These are phyloP conservation scores for Siphlonurus alternatus DNA, from an alignment of 2,888 invertebrate genomes.

Conservation along the genomic window DNA sequence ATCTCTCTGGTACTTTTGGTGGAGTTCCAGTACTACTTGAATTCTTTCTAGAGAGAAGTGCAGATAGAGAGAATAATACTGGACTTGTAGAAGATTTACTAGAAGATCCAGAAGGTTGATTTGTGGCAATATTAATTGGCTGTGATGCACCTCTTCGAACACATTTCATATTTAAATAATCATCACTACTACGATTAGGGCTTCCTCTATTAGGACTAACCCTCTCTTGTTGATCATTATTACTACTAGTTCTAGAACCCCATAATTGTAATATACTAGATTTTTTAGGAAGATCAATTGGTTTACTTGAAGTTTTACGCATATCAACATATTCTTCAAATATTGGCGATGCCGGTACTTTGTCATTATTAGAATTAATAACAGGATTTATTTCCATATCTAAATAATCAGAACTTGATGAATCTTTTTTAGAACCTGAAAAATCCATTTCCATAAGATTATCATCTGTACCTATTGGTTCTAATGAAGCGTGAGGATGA, in stretches of 20 bases:
- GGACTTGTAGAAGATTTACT: neutral
- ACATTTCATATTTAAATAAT: neutral
- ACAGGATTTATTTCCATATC: no score
- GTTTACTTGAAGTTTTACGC: neutral
- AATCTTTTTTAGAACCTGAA: neutral
- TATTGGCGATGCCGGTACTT: neutral
- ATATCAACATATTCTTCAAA: neutral
- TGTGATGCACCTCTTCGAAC: neutral
- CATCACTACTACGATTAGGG: neutral
- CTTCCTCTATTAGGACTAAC: neutral
- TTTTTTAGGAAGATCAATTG: neutral
- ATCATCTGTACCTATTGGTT: neutral
- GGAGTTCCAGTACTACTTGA: neutral
- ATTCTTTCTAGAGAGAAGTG: neutral
- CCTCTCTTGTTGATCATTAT: no score
- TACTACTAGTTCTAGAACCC: neutral
- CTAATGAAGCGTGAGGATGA: neutral
- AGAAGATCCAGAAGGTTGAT: neutral
- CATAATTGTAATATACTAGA: neutral
- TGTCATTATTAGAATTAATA: no score
- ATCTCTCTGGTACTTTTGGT: neutral
- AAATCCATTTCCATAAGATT: neutral
- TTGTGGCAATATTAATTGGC: neutral
- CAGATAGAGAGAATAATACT: neutral
- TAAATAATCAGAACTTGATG: neutral